These are phyloP conservation scores for Muscicapa striata DNA, from an alignment of 2,797 vertebrate genomes.

Conservation along the genomic window DNA sequence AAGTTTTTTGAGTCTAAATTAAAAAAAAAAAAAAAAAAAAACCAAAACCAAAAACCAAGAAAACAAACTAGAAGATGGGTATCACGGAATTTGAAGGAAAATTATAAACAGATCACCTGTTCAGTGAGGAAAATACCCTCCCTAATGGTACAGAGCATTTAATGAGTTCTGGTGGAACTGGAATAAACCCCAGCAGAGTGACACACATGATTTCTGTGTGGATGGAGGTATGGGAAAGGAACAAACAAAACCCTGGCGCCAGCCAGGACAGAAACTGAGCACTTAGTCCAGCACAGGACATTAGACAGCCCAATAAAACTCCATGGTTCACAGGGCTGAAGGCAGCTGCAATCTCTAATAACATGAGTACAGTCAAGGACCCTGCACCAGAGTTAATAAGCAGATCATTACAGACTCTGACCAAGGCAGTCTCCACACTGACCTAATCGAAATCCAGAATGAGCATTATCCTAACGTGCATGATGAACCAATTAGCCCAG, in stretches of 20 bases:
- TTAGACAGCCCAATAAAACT: slow-evolving; percentile 72
- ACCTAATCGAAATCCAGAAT: slow-evolving; percentile 80
- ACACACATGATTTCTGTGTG: background rate
- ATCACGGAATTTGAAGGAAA: background rate
- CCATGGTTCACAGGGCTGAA: slow-evolving; percentile 69
- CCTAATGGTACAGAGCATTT: background rate
- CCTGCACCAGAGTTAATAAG: slow-evolving; percentile 79
- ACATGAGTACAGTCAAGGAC: slow-evolving; percentile 75
- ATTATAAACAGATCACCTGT: background rate
- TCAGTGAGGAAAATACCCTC: background rate
- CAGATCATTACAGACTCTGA: slow-evolving; percentile 79
- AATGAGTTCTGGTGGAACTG: background rate
- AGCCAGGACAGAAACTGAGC: slow-evolving; percentile 53
- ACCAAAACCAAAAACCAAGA: no score
- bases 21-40: no score
- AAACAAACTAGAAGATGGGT: background rate
- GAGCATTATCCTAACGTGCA: slow-evolving; percentile 73
- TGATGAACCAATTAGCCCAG: slow-evolving; percentile 79
- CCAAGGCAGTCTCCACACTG: slow-evolving; percentile 78
- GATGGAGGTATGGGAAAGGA: slow-evolving; percentile 6
- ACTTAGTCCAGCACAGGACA: slow-evolving; percentile 40
- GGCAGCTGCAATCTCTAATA: slow-evolving; percentile 75
- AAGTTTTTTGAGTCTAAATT: background rate
- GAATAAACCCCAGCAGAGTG: background rate
- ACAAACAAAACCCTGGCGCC: slow-evolving; percentile 14